A percentile compares a stretch with the other conserved stretches of the same genome.
These are phyloP conservation scores for Drosophila picticornis DNA, from an alignment of 2,888 invertebrate species.

Conservation along the genomic window DNA sequence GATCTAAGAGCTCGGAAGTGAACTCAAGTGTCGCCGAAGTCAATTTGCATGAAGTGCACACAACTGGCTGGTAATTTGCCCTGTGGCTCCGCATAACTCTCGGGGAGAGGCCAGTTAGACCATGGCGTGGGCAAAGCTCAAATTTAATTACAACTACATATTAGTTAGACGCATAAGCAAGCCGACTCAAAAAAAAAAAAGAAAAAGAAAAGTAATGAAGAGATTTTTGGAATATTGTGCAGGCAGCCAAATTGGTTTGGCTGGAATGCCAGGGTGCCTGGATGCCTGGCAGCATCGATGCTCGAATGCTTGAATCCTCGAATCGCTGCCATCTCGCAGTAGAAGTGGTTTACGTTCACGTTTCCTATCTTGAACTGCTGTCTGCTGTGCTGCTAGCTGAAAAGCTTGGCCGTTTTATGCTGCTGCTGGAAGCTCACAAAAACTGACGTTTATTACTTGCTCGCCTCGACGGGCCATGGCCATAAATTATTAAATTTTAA, in stretches of 20 bases:
- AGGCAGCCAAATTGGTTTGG: conserved; percentile 61
- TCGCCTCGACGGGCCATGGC: conserved; percentile 33
- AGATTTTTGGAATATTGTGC: conserved; percentile 57
- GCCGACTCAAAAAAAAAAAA: conserved; percentile 3
- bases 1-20: conserved; percentile 20
- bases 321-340: conserved; percentile 12
- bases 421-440: conserved; percentile 52
- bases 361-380: conserved; percentile 48
- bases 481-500: conserved; percentile 82
- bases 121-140: conserved; percentile 37
- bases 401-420: conserved; percentile 73
- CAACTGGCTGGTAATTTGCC: conserved; percentile 55
- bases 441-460: conserved; percentile 76
- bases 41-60: conserved; percentile 54
- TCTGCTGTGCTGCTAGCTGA: conserved; percentile 53
- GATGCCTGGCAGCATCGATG: not conserved
- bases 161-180: conserved; percentile 72
- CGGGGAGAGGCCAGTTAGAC: conserved; percentile 7
- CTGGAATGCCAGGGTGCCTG: not conserved
- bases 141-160: conserved; percentile 78
- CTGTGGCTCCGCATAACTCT: conserved; percentile 31
- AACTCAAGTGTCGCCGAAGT: conserved; percentile 39
- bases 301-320: conserved; percentile 1
- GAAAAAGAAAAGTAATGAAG: not conserved
- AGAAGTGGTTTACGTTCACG: conserved; percentile 29